Evolutionary conservation across 2,888 invertebrate species (phyloP).

Genomic region (Drosophila setosimentum): DNA sequence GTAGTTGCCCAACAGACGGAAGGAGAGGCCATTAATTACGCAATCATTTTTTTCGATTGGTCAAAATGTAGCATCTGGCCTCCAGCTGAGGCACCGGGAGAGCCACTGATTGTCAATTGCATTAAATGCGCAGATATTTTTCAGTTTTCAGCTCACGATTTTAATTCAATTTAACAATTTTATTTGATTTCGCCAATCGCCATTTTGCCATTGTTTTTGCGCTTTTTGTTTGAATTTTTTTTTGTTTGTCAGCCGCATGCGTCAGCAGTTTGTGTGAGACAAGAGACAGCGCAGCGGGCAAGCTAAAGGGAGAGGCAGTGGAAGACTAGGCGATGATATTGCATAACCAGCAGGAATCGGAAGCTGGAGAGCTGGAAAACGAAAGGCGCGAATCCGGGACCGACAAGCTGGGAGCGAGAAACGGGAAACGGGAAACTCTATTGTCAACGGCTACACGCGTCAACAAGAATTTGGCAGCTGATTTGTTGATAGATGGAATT

Average conservation of each 20-base stretch:
- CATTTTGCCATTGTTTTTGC: conserved; percentile 47
- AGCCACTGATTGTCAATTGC: conserved; percentile 58
- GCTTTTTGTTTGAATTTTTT: conserved; percentile 7
- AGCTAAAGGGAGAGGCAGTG: not conserved
- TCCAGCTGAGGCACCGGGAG: conserved; percentile 12
- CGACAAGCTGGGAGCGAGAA: not conserved
- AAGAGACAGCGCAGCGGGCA: not conserved
- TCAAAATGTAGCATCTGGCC: conserved; percentile 27
- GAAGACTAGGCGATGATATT: conserved; percentile 46
- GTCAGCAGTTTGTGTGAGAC: conserved; percentile 52
- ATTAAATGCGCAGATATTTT: conserved; percentile 77
- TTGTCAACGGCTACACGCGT: conserved; percentile 79
- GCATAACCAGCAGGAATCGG: conserved; percentile 64
- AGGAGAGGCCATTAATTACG: conserved; percentile 64
- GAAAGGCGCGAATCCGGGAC: conserved; percentile 1
- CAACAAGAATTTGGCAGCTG: conserved; percentile 80
- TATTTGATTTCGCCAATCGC: conserved; percentile 70
- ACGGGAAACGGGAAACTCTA: conserved; percentile 15
- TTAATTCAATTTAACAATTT: conserved; percentile 81
- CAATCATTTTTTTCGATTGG: conserved; percentile 21
- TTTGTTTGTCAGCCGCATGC: conserved; percentile 42
- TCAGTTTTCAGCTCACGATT: conserved; percentile 71
- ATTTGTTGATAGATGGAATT: conserved; percentile 80
- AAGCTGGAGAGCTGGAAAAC: conserved; percentile 13
- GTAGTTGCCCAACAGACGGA: conserved; percentile 25